Evolutionary conservation across 2,113 vertebrate species (phyloP).

Genomic region (Anarrhichthys ocellatus): DNA sequence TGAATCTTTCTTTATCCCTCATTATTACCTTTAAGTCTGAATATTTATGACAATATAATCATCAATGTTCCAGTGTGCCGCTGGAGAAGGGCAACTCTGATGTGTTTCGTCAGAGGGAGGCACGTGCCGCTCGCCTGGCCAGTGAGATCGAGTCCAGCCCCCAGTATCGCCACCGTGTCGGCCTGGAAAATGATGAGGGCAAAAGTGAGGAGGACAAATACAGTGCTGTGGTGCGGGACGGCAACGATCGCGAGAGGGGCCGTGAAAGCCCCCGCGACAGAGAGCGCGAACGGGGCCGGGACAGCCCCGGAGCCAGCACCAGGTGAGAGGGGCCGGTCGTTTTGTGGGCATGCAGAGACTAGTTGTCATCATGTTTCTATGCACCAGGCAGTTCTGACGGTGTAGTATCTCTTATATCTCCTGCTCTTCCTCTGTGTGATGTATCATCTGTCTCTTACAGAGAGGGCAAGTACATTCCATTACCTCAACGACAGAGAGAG

Average conservation of each 20-base stretch:
- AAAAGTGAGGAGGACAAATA: conserved; percentile 91
- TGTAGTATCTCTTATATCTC: background rate
- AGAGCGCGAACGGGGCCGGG: conserved; percentile 75
- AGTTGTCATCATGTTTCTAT: background rate
- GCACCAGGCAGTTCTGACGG: background rate
- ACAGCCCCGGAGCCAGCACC: conserved; percentile 77
- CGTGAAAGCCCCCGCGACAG: conserved; percentile 78
- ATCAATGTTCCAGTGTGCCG: conserved; percentile 82
- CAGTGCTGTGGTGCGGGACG: conserved; percentile 87
- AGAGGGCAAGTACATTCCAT: conserved; percentile 90
- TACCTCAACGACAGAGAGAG: conserved; percentile 91
- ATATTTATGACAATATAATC: background rate
- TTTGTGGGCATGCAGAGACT: background rate
- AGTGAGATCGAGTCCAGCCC: conserved; percentile 92
- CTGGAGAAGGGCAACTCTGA: conserved; percentile 90
- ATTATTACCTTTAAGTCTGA: background rate
- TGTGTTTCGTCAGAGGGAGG: conserved; percentile 88
- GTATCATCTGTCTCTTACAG: conserved; percentile 67
- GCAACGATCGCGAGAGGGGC: conserved; percentile 78
- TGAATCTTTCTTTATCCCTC: background rate
- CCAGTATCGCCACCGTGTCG: conserved; percentile 88
- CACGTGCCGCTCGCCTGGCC: conserved; percentile 88
- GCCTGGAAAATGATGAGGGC: conserved; percentile 91
- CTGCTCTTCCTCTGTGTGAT: background rate
- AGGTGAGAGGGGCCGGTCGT: conserved; percentile 58